Evolutionary conservation across 2,113 vertebrate genomes (phyloP).

Genomic region (Coturnix japonica): DNA sequence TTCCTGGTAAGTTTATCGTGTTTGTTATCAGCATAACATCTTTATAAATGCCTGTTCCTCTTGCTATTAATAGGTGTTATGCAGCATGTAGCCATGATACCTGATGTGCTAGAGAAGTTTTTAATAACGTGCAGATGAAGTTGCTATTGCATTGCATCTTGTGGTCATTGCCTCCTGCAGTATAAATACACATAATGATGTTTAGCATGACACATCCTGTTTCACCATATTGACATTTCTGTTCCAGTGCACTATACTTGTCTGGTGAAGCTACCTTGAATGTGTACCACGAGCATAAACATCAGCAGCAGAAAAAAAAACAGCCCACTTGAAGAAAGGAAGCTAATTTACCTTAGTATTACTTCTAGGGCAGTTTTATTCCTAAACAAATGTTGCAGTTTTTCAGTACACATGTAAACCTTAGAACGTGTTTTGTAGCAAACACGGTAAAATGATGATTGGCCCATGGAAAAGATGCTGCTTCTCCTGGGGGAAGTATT

Average conservation of each 20-base stretch:
- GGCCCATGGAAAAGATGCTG: neutral
- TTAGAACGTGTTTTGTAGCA: neutral
- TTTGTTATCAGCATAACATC: neutral
- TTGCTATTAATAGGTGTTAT: neutral
- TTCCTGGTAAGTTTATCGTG: neutral
- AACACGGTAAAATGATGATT: neutral
- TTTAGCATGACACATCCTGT: conserved; percentile 34
- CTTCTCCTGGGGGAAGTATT: neutral
- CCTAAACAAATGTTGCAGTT: conserved; percentile 17
- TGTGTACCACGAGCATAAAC: neutral
- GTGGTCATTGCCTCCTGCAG: neutral
- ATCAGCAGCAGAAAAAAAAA: conserved; percentile 29
- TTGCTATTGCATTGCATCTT: neutral
- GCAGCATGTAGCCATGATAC: neutral
- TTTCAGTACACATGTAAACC: neutral
- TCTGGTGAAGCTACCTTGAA: conserved; percentile 11
- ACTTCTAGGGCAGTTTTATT: conserved; percentile 43
- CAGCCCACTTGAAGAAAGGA: conserved; percentile 16
- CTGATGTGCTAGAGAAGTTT: neutral
- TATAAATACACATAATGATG: conserved; percentile 21
- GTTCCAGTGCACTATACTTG: conserved; percentile 49
- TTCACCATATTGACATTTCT: conserved; percentile 40
- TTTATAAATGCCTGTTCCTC: neutral
- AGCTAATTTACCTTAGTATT: conserved; percentile 9
- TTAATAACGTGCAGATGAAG: conserved; percentile 15